A percentile compares a stretch with the other conserved stretches of the same genome.
These are phyloP conservation scores for Oncorhynchus kisutch DNA, from an alignment of 2,113 vertebrate species.

Conservation along the genomic window DNA sequence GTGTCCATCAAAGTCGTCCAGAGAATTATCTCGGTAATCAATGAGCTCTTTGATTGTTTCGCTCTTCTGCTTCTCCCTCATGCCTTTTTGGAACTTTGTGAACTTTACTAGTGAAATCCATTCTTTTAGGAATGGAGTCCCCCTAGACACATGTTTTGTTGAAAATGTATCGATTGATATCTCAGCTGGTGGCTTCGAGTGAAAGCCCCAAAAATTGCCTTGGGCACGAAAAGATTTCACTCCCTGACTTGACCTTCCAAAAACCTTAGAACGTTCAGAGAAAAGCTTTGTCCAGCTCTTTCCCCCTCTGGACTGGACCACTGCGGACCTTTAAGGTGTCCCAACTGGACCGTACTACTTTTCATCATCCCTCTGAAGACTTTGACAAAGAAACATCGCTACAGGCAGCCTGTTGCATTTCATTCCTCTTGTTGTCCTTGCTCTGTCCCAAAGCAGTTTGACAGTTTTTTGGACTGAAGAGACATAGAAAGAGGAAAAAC, in stretches of 20 bases:
- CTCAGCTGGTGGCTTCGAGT: constrained; percentile 46
- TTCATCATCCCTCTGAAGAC: constrained; percentile 37
- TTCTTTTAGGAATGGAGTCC: constrained; percentile 38
- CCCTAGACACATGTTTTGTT: constrained; percentile 48
- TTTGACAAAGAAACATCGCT: constrained; percentile 20
- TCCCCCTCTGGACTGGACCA: constrained; percentile 32
- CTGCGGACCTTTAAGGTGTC: not conserved
- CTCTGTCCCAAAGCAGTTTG: constrained; percentile 13
- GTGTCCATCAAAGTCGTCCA: not conserved
- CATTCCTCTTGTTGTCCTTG: constrained; percentile 33
- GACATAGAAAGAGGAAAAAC: not conserved
- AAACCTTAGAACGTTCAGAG: constrained; percentile 61
- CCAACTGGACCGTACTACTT: not conserved
- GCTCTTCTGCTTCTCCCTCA: constrained; percentile 31
- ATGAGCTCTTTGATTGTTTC: constrained; percentile 20
- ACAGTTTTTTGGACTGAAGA: not conserved
- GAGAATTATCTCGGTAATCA: constrained; percentile 32
- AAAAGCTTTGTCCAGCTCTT: constrained; percentile 39
- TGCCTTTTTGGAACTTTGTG: not conserved
- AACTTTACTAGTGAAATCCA: constrained; percentile 47
- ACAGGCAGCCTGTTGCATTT: constrained; percentile 25
- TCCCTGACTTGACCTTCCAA: constrained; percentile 61
- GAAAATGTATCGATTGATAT: constrained; percentile 59
- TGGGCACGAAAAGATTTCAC: constrained; percentile 49
- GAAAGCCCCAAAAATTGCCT: constrained; percentile 48